Base-by-base conservation (phyloP, 2,113 vertebrate species). In the Candoia aspera region DNA sequence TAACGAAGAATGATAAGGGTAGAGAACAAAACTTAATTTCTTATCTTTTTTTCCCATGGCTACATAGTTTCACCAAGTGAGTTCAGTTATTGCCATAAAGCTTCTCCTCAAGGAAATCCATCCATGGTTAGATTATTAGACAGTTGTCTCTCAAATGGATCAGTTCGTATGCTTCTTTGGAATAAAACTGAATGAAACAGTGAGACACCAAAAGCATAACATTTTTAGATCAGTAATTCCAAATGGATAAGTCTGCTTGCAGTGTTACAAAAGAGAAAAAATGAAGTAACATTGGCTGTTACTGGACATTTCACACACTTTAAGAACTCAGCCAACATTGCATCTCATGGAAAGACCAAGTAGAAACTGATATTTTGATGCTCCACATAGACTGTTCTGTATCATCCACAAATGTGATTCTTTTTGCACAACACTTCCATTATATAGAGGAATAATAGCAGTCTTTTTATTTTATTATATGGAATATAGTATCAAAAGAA, bases 401-500 rank as follows among this genome's bases (percentile, higher is more conserved):
- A 73, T 37, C 62, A 2, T 26, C 93, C 73, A 90, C 88, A 91
- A 60, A 57, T 9, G n/a, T 4, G 49, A 86, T 86, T 93, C 79
- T 90, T 91, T 19, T 4, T 87, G 17, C 53, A 46, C 0, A 89
- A 89, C 29, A 29, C 17, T 91, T 60, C 57, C 90, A 54, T 90
- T n/a, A 90, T 21, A 54, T 23, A 57, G 87, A 29, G 59, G 89
- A 33, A 24, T 33, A 90, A 87, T 60, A 19, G 37, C 64, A 84
- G 49, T 9, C 26, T 1, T n/a, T 33, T n/a, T 6, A 58, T 86
- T 93, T 93, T 33, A 46, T 15, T 92, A 55, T n/a, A 9, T 64
- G 86, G 58, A 37, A 92, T 84, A 24, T 85, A 42, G 86, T 89
- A 46, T 68, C 90, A 58, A 12, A 93, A 93, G 94, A 55, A 73